Percentiles rank a stretch among this genome's conserved stretches.
Conservation (phyloP, 2,888 invertebrate genomes). For the Epinotia ramella region DNA sequence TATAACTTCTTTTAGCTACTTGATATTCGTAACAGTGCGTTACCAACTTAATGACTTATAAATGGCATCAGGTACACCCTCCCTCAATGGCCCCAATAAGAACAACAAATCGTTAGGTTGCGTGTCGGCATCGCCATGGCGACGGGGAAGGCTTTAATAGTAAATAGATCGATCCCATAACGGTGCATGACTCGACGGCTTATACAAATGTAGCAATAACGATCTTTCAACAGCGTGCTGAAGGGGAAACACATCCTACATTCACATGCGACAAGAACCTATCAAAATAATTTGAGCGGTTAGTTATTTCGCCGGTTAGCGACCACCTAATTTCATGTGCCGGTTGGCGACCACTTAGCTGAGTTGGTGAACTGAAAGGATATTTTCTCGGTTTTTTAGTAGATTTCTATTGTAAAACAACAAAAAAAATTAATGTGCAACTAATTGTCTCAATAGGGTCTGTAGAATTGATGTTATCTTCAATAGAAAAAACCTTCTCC, state of each 20-base stretch:
- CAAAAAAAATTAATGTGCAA: too few relatives aligned
- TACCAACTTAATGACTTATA: background rate
- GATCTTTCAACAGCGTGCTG: background rate
- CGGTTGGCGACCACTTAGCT: too few relatives aligned
- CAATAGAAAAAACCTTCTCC: too few relatives aligned
- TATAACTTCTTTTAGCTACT: background rate
- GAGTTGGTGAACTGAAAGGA: too few relatives aligned
- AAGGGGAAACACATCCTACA: background rate
- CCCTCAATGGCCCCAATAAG: slow-evolving; percentile 27
- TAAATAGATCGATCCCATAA: slow-evolving; percentile 32
- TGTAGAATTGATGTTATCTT: too few relatives aligned
- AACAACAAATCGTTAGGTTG: slow-evolving; percentile 35
- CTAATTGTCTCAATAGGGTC: too few relatives aligned
- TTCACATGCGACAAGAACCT: background rate
- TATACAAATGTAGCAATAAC: background rate
- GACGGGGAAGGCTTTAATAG: slow-evolving; percentile 30
- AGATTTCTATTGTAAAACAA: too few relatives aligned
- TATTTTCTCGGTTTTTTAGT: too few relatives aligned
- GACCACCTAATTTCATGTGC: too few relatives aligned
- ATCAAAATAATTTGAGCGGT: too few relatives aligned
- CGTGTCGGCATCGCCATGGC: slow-evolving; percentile 29
- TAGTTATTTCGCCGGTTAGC: too few relatives aligned
- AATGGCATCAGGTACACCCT: slow-evolving; percentile 17
- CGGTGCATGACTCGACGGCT: slow-evolving; percentile 19
- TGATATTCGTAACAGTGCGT: background rate